Evolutionary conservation across 2,888 invertebrate genomes (phyloP), one percentile per base, ranked within the genome.

Genomic region (Platerodrilus igneus): DNA sequence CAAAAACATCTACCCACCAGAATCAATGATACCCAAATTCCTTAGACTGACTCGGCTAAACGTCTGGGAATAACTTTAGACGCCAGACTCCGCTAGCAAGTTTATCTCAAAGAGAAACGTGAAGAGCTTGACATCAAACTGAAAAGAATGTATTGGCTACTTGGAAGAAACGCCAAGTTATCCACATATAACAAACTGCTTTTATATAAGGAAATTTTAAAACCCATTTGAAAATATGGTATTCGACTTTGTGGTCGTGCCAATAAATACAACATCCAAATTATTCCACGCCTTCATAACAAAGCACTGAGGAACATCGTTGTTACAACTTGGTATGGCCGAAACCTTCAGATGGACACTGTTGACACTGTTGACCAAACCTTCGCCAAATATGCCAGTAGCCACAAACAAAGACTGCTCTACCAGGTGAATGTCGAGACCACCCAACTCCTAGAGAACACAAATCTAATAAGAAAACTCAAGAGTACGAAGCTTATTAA

Each of bases 241-340:
- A 40, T 11, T 6, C 33, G 35, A 11, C 34, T 40, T 8, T 38
- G 30, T 31, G 32, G 26, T 23, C 32, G 31, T 26, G 26, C 38
- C 23, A 38, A 13, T 17, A 25, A 32, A 14, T 22, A 9, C 16
- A 21, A 41, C 13, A 29, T 29, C 18, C 14, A 19, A 2, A 11
- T 35, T 4, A 37, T 37, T 16, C 32, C 31, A 14, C 19, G 31
- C 2, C 32, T 37, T 13, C 32, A 42, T 21, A 36, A 41, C 19
- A 38, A 39, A 42, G 23, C 29, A 16, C 17, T 29, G 9, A 30
- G 37, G 25, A 37, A 22, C 23, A 42, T 37, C 11, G 30, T 37
- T 16, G 17, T 25, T 13, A 30, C 30, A 10, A 18, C 37, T 25
- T 42, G 32, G 37, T 37, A 37, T 31, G 7, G 9, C 23, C 26